Evolutionary conservation across 1,140 invertebrate species (phyloP).

Genomic region (Drosophila arawakana): DNA sequence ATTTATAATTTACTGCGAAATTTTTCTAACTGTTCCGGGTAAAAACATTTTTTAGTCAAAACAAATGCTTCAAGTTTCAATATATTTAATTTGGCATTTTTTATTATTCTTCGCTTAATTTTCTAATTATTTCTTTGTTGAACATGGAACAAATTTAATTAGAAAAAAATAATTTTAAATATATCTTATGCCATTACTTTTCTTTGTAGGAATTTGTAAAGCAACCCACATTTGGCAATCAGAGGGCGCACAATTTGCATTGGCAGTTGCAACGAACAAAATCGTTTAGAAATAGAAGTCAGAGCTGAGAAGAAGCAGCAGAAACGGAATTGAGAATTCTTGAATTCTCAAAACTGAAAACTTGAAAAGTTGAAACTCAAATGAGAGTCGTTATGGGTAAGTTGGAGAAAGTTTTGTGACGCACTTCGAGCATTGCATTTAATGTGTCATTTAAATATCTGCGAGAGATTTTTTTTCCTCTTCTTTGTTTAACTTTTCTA

Average conservation of each 20-base stretch:
- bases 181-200: too few relatives aligned
- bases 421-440: slow-evolving; percentile 49
- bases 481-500: neutral
- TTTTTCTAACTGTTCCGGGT: too few relatives aligned
- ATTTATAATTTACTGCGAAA: too few relatives aligned
- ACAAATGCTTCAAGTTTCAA: too few relatives aligned
- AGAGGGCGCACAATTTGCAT: slow-evolving; percentile 10
- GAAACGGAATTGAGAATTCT: neutral
- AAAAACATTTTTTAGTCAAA: too few relatives aligned
- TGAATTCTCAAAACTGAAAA: neutral
- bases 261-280: slow-evolving; percentile 15
- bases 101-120: too few relatives aligned
- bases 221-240: neutral
- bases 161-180: too few relatives aligned
- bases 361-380: slow-evolving; percentile 2
- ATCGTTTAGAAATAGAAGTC: neutral
- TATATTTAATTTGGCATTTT: too few relatives aligned
- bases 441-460: slow-evolving; percentile 66
- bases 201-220: neutral
- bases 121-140: too few relatives aligned
- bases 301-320: neutral
- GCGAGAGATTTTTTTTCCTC: slow-evolving; percentile 18
- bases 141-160: too few relatives aligned
- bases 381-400: slow-evolving; percentile 23
- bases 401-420: slow-evolving; percentile 6